phyloP scores from a whole-genome alignment of 2,888 invertebrate genomes.

The Eilema caniola region DNA sequence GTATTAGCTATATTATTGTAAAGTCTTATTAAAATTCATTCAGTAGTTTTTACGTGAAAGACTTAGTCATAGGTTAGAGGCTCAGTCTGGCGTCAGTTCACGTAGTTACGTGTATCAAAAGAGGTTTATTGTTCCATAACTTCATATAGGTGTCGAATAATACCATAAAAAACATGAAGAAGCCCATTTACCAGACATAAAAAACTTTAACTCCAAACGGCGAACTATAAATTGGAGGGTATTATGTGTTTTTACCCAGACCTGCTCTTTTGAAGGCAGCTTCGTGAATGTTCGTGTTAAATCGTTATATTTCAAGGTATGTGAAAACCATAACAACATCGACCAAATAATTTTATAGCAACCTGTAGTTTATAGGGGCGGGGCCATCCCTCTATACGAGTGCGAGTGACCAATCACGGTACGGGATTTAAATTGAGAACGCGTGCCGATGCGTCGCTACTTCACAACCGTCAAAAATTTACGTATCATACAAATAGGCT shows the following conservation, averaged over 20 bases:
- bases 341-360: conserved; percentile 61
- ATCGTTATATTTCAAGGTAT: conserved; percentile 45
- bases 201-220: conserved; percentile 12
- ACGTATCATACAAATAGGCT: conserved; percentile 72
- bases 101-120: neutral
- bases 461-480: conserved; percentile 71
- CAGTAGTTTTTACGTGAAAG: too few relatives aligned
- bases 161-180: neutral
- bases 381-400: conserved; percentile 46
- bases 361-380: conserved; percentile 62
- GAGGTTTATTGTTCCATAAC: neutral
- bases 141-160: conserved; percentile 2
- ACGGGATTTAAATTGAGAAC: conserved; percentile 67
- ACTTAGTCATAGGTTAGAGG: too few relatives aligned
- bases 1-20: too few relatives aligned
- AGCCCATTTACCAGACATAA: conserved; percentile 3
- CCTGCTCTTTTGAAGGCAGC: conserved; percentile 40
- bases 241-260: conserved; percentile 23
- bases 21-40: too few relatives aligned
- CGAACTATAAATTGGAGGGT: conserved; percentile 10
- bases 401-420: conserved; percentile 63
- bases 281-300: conserved; percentile 30
- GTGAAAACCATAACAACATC: conserved; percentile 50
- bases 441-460: conserved; percentile 75
- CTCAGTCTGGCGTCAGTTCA: too few relatives aligned